phyloP scores from a whole-genome alignment of 2,113 vertebrate species.

The Poicephalus gulielmi region DNA sequence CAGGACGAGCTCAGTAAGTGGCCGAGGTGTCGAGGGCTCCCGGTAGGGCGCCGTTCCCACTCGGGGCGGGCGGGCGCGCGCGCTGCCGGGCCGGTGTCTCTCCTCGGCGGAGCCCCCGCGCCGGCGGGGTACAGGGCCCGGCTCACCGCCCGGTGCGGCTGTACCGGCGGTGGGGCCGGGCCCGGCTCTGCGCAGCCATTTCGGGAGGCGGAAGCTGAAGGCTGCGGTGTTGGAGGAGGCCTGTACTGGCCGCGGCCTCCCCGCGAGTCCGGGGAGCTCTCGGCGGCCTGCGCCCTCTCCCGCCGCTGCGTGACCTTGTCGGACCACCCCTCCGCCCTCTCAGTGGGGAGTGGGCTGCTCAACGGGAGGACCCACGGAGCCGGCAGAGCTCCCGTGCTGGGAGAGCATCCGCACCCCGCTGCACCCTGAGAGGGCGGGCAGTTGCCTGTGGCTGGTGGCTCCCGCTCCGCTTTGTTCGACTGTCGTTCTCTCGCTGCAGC shows the following conservation, averaged over 20 bases:
- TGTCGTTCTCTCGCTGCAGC: rapidly evolving
- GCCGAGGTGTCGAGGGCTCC: neutral
- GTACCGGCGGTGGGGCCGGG: neutral
- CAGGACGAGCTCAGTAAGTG: slow-evolving; percentile 80
- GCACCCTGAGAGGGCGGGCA: neutral
- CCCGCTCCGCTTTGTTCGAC: rapidly evolving
- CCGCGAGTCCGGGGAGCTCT: neutral
- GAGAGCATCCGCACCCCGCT: neutral
- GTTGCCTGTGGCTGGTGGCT: rapidly evolving
- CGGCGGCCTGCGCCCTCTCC: neutral
- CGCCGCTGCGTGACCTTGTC: neutral
- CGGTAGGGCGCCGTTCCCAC: neutral
- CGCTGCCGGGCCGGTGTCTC: neutral
- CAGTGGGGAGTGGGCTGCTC: neutral
- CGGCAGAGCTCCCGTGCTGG: rapidly evolving
- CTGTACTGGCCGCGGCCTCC: too few relatives aligned
- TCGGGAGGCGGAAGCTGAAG: neutral
- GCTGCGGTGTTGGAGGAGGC: neutral
- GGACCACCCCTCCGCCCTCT: neutral
- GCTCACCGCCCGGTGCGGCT: too few relatives aligned
- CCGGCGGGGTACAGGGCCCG: too few relatives aligned
- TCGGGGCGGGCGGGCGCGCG: neutral
- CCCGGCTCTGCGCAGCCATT: neutral
- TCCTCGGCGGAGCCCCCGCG: neutral
- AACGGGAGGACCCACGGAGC: too few relatives aligned